Conservation (phyloP, 2,797 vertebrate species). For the Ctenochaetus hawaiiensis region DNA sequence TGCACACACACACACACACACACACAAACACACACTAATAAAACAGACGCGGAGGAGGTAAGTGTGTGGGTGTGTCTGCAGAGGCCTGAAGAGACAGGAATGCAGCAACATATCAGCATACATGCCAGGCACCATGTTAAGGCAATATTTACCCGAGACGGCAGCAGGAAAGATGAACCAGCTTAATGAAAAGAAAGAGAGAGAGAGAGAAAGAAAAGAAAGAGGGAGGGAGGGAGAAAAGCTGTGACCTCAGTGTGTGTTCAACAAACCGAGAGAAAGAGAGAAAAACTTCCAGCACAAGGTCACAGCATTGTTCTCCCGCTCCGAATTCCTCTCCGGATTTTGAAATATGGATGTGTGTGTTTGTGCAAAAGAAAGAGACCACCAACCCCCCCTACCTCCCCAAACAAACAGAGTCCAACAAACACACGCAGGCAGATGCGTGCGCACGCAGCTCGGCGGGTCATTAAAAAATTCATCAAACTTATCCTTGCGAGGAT, state of each 20-base stretch:
- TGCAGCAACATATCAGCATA: conserved; percentile 38
- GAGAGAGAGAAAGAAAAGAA: conserved; percentile 26
- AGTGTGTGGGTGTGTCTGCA: conserved; percentile 48
- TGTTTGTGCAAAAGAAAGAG: conserved; percentile 41
- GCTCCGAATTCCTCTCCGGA: conserved; percentile 60
- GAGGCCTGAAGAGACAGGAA: conserved; percentile 64
- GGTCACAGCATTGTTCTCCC: conserved; percentile 74
- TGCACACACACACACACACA: conserved; percentile 36
- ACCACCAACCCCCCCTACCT: not conserved
- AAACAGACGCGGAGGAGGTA: conserved; percentile 58
- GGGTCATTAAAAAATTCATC: conserved; percentile 44
- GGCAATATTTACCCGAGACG: conserved; percentile 65
- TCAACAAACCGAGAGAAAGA: conserved; percentile 40
- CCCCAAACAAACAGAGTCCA: not conserved
- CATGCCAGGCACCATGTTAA: conserved; percentile 50
- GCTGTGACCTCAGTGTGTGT: conserved; percentile 66
- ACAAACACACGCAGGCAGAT: conserved; percentile 42
- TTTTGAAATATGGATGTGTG: conserved; percentile 61
- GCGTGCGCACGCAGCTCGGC: not conserved
- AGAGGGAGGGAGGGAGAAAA: conserved; percentile 16
- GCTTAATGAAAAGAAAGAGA: conserved; percentile 17
- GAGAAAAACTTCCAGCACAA: conserved; percentile 55
- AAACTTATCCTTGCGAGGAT: conserved; percentile 32
- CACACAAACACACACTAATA: conserved; percentile 36
- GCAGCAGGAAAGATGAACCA: conserved; percentile 44